Evolutionary conservation across 1,140 invertebrate genomes (phyloP), one percentile per base, ranked within the genome.

Genomic region (Drosophila carrolli): DNA sequence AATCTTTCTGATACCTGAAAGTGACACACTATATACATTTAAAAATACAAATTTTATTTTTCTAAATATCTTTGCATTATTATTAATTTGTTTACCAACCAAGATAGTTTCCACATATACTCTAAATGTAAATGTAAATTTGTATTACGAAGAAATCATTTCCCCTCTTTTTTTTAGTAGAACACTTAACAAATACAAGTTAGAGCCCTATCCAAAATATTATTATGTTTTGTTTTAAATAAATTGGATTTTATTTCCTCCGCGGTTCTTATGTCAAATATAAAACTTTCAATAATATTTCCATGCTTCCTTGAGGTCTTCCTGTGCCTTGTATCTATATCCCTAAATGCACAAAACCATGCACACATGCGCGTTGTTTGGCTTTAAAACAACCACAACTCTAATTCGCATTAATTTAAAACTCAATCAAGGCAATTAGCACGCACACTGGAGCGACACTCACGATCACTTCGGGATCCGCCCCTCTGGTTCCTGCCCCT

Each of bases 361-460:
- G 55, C 44, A 50, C 44, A 66, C 14, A 50, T 54, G 23, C 37
- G 43, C 63, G 62, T 79, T 70, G 72, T 75, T 65, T 68, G 75
- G 67, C 68, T 65, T 72, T 60, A 82, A 57, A 59, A 57, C 68
- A 74, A 70, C 78, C 62, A 54, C 77, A 86, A 86, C 79, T 86
- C 78, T 89, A 88, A 86, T 86, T 86, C 83, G 83, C 83, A 79
- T 88, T 88, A 88, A 88, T 88, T 88, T 88, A 88, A 88, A 88
- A 88, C 83, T 88, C 83, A 88, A 88, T 88, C 83, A 89, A 88
- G 83, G 76, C 83, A 88, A 88, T 88, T 88, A 88, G 75, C 75
- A 76, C 83, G 67, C 84, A 77, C 75, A 68, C 75, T 78, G 73
- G 55, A 67, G 73, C 73, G 61, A 75, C 73, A 75, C 73, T 75